Percentiles rank a stretch among this genome's conserved stretches.
Conservation (phyloP, 2,113 vertebrate genomes). For the Rhinolophus ferrumequinum region DNA sequence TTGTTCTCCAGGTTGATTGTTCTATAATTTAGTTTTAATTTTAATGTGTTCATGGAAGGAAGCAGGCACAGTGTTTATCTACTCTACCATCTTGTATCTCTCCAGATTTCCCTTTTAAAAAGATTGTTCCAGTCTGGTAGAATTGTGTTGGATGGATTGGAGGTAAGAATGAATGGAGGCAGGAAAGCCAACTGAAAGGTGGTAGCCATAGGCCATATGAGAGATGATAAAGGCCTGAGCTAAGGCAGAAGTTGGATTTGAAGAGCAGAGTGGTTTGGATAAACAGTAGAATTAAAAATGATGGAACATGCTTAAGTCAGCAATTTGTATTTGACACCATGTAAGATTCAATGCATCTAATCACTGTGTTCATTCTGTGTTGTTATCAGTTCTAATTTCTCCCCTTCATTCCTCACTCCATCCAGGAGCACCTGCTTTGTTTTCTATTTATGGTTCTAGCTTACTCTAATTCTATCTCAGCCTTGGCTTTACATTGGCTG, state of each 20-base stretch:
- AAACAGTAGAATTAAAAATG: slow-evolving; percentile 25
- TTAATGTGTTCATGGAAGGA: no score
- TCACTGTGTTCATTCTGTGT: neutral
- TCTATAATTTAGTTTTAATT: no score
- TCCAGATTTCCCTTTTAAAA: slow-evolving; percentile 1
- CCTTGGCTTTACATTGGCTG: neutral
- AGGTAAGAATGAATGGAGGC: neutral
- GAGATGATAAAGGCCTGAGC: neutral
- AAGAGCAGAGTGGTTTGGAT: slow-evolving; percentile 16
- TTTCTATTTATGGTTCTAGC: neutral
- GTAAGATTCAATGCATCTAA: neutral
- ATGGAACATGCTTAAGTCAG: neutral
- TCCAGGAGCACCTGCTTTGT: neutral
- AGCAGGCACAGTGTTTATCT: no score
- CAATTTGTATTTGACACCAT: neutral
- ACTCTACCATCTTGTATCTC: no score
- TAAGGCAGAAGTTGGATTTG: neutral
- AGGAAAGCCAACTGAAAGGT: neutral
- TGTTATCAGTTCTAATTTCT: neutral
- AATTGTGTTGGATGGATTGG: neutral
- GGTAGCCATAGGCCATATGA: neutral
- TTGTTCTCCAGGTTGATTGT: no score
- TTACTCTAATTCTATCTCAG: neutral
- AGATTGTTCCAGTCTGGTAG: neutral
- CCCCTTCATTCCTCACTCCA: neutral